Evolutionary conservation across 2,113 vertebrate genomes (phyloP), one percentile per base, ranked within the genome.

Genomic region (Misgurnus anguillicaudatus): DNA sequence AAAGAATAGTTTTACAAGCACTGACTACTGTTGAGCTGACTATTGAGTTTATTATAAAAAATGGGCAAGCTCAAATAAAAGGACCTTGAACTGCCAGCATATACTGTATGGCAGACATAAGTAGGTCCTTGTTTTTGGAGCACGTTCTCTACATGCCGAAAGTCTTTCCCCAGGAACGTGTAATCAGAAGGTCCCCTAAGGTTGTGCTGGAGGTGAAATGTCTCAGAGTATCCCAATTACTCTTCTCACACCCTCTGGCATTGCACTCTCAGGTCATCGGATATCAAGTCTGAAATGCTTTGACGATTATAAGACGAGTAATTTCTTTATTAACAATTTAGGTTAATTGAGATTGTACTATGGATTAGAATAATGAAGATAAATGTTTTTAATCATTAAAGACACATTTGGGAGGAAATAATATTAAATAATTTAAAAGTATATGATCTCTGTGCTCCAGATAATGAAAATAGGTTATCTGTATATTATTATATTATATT

Each of bases 131-230:
- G 53, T 63, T 31, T 64, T 14, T 21, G 24, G 45, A 47, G n/a
- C 10, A 8, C 9, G 10, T 31, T 47, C 19, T 11, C 70, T 6
- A 16, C 31, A 72, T 70, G 65, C 60, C 8, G 21, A 77, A 36
- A 73, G 67, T 66, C 45, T 55, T 66, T 80, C 60, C 78, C 45
- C 47, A 6, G 68, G 58, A 68, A 48, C 51, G 16, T 10, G 51
- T 71, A 66, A 75, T 83, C 60, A 45, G 53, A 67, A 65, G 42
- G 57, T 47, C 57, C 61, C 78, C 75, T n/a, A 62, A 47, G 78
- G 67, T 79, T 36, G n/a, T 60, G 65, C 51, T 80, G 67, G 66
- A 81, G 79, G 80, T 55, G 14, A 72, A 70, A 62, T 45, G 75
- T 72, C 80, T 84, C 75, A 6, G 42, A 70, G 68, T 58, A 36